These are phyloP conservation scores for Bubalus kerabau DNA, from an alignment of 2,113 vertebrate species.

Conservation along the genomic window DNA sequence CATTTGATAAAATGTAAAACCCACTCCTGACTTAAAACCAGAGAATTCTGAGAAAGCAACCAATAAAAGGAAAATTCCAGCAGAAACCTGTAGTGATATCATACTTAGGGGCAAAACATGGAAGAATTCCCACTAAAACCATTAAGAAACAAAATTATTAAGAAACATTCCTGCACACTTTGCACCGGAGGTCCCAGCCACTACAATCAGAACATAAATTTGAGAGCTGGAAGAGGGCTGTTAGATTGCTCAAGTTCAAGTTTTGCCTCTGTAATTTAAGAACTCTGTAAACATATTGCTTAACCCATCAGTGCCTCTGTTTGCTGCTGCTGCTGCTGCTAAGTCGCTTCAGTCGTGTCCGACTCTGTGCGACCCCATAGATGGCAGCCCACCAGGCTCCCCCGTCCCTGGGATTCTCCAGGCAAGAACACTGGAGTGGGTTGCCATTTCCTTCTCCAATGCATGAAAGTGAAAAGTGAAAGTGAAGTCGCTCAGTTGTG, in stretches of 20 bases:
- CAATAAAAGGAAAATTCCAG: neutral
- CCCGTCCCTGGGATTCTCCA: too few species aligned
- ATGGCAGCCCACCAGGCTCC: too few species aligned
- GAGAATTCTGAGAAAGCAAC: neutral
- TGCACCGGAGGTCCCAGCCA: neutral
- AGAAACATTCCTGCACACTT: neutral
- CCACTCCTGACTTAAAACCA: neutral
- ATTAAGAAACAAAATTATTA: neutral
- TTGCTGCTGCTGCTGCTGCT: neutral
- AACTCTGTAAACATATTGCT: neutral
- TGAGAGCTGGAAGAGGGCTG: neutral
- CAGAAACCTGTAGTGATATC: neutral
- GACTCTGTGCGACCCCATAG: too few species aligned
- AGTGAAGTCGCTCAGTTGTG: too few species aligned
- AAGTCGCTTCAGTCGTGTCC: too few species aligned
- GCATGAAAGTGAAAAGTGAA: too few species aligned
- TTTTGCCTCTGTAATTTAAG: neutral
- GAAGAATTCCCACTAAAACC: neutral
- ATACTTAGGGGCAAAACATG: neutral
- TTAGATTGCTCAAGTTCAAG: neutral
- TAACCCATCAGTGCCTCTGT: neutral
- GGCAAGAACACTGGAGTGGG: too few species aligned
- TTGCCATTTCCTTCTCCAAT: too few species aligned
- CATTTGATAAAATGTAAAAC: neutral
- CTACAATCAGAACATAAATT: neutral